Evolutionary conservation across 2,888 invertebrate species (phyloP), one percentile per base, ranked within the genome.

Genomic region (Aricia artaxerxes): DNA sequence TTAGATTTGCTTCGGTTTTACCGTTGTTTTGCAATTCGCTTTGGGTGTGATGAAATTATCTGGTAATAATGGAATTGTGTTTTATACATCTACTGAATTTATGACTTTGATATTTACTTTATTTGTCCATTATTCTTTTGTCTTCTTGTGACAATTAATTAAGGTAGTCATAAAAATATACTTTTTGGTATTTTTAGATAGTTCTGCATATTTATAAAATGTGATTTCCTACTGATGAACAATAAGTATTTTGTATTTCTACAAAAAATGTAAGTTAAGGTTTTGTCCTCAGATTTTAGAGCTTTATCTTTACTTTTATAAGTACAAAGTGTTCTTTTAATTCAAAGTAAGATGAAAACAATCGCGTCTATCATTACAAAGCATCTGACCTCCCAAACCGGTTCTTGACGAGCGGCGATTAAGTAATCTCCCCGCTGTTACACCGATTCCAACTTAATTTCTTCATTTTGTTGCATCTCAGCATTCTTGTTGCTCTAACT

Each of bases 371-470:
- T 86, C 84, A 86, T 86, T 86, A 88, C 87, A 88, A 88, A 88
- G 82, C 81, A 82, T 83, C 86, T 87, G 84, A 87, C 85, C 85
- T 86, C 86, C 84, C 85, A 85, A 87, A 91, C 91, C 88, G 89
- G 90, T 90, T 88, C 83, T 84, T 83, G 85, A 85, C 86, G 85
- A 87, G 86, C 83, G 84, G 86, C 84, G 91, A 91, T 91, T 92
- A 91, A 91, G 91, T 88, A 90, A 92, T 92, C 91, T 88, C 85
- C 85, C 88, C 87, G 87, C 90, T 88, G 90, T 91, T 91, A 89
- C 89, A 92, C 89, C 89, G 89, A 92, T 91, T 91, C 87, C 86
- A 87, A 88, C 88, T 91, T 91, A 92, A 92, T 92, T 91, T 92
- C 91, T 92, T 92, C 91, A 92, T 92, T 92, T 90, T 91, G 89